Evolutionary conservation across 2,113 vertebrate species (phyloP), one percentile per base, ranked within the genome.

Genomic region (Sylvietta virens): DNA sequence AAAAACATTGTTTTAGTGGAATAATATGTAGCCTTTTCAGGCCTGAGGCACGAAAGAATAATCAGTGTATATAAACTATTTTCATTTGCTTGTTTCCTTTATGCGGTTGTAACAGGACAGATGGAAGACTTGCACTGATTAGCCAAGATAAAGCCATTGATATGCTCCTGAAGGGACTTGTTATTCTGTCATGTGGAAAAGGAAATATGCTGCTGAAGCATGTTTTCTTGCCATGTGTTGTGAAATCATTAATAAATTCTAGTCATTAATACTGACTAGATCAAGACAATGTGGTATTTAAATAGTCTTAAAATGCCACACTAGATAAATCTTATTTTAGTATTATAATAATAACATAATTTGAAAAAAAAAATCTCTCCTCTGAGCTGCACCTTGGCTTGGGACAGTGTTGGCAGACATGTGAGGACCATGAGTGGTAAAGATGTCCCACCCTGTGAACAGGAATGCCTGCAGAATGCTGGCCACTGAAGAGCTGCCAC

Each of bases 401-500:
- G 54, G 13, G 37, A 42, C 19, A 72, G 31, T 0, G 1, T 48
- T 69, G 76, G 45, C 27, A 74, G 51, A 31, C 1, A 0, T 3
- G 4, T 26, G n/a, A 70, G 33, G 56, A 45, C 19, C 1, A 2
- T 7, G 11, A 72, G 28, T 1, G 0, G 62, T 6, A 40, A n/a
- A 82, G 47, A 42, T 11, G 11, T 21, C 33, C 15, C 35, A 31
- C 11, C 8, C 5, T 1, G 3, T 3, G 7, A 60, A 67, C 0
- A 0, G 48, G 18, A 54, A 58, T 5, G 5, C 5, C 33, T 62
- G 28, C 0, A 0, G 33, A 86, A 16, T 4, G 10, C 40, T 40
- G 33, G 45, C 3, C 39, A 3, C 45, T 14, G 77, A 77, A 13
- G 22, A 62, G 5, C 23, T 51, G 30, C 22, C 31, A 39, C 13